Evolutionary conservation across 2,113 vertebrate species (phyloP).

Genomic region (Protobothrops mucrosquamatus): DNA sequence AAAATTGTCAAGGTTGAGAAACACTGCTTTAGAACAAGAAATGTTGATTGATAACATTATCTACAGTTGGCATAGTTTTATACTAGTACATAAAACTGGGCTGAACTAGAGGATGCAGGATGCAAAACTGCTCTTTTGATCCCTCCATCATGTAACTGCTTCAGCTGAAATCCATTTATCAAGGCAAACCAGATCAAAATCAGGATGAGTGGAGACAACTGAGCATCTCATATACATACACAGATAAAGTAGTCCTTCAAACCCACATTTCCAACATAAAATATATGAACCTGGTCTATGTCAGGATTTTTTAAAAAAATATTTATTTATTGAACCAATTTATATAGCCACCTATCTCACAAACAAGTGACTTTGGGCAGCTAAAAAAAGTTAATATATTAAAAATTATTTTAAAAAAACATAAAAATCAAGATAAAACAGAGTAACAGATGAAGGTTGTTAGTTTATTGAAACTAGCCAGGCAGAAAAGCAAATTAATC

Average conservation of each 20-base stretch:
- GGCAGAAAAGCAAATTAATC: background rate
- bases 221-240: background rate
- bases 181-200: background rate
- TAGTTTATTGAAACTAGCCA: background rate
- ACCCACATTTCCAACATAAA: background rate
- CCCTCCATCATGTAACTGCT: background rate
- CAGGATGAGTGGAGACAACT: background rate
- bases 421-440: no score
- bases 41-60: background rate
- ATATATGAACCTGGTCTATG: background rate
- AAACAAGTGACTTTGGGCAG: no score
- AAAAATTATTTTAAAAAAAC: no score
- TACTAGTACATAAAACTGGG: background rate
- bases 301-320: background rate
- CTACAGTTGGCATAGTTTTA: background rate
- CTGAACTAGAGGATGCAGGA: background rate
- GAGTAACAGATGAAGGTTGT: no score
- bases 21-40: background rate
- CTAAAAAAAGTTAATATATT: no score
- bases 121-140: background rate
- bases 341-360: no score
- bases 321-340: no score
- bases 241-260: background rate
- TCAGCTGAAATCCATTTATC: background rate
- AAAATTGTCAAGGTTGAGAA: no score